Evolutionary conservation across 1,140 invertebrate genomes (phyloP), one percentile per base, ranked within the genome.

Genomic region (Colletes latitarsis): DNA sequence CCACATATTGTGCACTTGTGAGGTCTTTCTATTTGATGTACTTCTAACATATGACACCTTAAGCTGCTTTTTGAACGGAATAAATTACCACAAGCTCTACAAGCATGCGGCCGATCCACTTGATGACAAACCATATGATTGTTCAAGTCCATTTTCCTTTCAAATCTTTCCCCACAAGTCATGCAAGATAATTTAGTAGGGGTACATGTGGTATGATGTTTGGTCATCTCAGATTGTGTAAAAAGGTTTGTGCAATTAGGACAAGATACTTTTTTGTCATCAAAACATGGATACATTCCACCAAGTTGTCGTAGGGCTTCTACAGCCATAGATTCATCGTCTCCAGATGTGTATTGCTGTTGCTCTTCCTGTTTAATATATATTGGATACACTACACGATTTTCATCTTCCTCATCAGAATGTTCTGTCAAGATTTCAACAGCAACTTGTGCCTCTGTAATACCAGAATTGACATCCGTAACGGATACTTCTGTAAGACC

Each of bases 291-390:
- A 78, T 92, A 94, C 90, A 93, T 93, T n/a, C 92, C 92, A 6
- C 94, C 93, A 0, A 94, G 80, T 74, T 94, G 93, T 12, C 94
- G 87, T 2, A 94, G 71, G 0, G 93, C 94, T 87, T 94, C 94
- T 0, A 94, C 93, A 49, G 94, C 94, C 92, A 94, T 93, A 0
- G 92, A 92, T 55, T 93, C 93, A 39, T 93, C 92, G 67, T 93
- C 92, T 0, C 90, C 92, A 1, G 92, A 93, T 3, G 90, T 93
- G 19, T 91, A 90, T 49, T 89, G 89, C 6, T 89, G 85, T 49
- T 84, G 84, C 55, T 89, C 86, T 72, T 93, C 90, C 57, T 91
- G 71, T 63, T 93, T 93, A 41, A 91, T 89, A 10, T 92, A 92
- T 77, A 92, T 89, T 5, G 92, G 89, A 75, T 91, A 90, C 8